phyloP scores from a whole-genome alignment of 2,888 invertebrate species.

The Tenthredo distinguenda region DNA sequence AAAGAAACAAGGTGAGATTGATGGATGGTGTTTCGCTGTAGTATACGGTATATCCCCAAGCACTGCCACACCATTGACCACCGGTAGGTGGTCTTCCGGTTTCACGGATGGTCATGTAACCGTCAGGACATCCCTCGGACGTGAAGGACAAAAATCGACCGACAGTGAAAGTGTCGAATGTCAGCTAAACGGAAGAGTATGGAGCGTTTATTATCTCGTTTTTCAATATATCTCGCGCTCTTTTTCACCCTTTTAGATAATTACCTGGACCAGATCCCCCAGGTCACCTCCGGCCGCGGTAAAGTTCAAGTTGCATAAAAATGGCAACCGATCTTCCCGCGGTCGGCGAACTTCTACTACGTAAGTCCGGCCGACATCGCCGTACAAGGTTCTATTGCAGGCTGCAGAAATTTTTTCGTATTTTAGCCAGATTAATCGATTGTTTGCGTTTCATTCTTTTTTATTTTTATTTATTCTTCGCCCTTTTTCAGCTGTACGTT shows the following conservation, averaged over 20 bases:
- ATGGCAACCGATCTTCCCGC: conserved; percentile 87
- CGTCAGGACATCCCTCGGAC: conserved; percentile 89
- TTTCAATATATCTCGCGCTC: background rate
- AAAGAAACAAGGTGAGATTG: conserved; percentile 86
- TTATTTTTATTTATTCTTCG: conserved; percentile 30
- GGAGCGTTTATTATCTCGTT: background rate
- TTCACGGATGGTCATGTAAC: conserved; percentile 90
- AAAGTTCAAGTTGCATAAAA: conserved; percentile 91
- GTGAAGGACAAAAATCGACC: conserved; percentile 90
- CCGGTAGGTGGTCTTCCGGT: conserved; percentile 85
- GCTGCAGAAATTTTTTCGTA: conserved; percentile 79
- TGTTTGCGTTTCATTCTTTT: background rate
- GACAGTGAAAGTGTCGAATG: conserved; percentile 91
- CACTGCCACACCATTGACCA: conserved; percentile 91
- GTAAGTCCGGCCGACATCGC: conserved; percentile 90
- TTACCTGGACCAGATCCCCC: conserved; percentile 91
- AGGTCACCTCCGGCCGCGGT: conserved; percentile 88
- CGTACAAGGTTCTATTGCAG: conserved; percentile 91
- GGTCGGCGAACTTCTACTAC: conserved; percentile 89
- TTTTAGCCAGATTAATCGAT: background rate
- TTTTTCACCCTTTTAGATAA: conserved; percentile 46
- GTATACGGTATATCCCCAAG: conserved; percentile 92
- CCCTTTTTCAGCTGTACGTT: background rate
- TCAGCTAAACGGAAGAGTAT: conserved; percentile 82
- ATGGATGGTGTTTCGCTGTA: conserved; percentile 91